These are phyloP conservation scores for Calameuta idolon DNA, from an alignment of 2,888 invertebrate genomes.

Conservation along the genomic window DNA sequence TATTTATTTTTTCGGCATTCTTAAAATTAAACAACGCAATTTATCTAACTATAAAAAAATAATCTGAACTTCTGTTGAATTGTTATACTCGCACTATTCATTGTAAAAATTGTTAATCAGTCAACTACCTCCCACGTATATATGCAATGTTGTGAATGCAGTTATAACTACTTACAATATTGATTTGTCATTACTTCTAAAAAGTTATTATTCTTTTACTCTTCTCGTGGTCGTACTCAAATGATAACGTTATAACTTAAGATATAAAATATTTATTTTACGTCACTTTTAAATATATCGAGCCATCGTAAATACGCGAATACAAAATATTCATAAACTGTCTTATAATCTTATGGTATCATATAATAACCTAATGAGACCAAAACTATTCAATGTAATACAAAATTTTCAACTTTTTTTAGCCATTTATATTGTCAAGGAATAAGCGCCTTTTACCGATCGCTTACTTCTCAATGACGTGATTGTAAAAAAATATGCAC, in stretches of 20 bases:
- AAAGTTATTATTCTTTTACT: not conserved
- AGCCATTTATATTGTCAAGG: conserved; percentile 2
- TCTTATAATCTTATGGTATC: not conserved
- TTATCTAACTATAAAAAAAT: conserved; percentile 10
- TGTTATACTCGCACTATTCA: not conserved
- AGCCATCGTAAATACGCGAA: not conserved
- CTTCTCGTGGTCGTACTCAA: conserved; percentile 63
- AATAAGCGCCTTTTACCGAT: not conserved
- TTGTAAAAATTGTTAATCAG: conserved; percentile 11
- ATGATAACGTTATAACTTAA: conserved; percentile 19
- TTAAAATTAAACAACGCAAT: conserved; percentile 7
- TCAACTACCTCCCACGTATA: not conserved
- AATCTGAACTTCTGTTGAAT: not conserved
- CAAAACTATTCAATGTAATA: conserved; percentile 7
- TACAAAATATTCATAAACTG: conserved; percentile 1
- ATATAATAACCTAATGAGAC: conserved; percentile 8
- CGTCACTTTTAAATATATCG: not conserved
- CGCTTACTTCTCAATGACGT: not conserved
- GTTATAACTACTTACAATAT: conserved; percentile 7
- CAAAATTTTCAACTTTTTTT: not conserved
- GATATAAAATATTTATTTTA: conserved; percentile 14
- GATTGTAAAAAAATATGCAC: conserved; percentile 2
- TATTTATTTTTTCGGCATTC: not conserved
- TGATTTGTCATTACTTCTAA: conserved; percentile 4
- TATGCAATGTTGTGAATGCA: not conserved